phyloP scores from a whole-genome alignment of 2,888 invertebrate species.

The Dasypogon diadema region DNA sequence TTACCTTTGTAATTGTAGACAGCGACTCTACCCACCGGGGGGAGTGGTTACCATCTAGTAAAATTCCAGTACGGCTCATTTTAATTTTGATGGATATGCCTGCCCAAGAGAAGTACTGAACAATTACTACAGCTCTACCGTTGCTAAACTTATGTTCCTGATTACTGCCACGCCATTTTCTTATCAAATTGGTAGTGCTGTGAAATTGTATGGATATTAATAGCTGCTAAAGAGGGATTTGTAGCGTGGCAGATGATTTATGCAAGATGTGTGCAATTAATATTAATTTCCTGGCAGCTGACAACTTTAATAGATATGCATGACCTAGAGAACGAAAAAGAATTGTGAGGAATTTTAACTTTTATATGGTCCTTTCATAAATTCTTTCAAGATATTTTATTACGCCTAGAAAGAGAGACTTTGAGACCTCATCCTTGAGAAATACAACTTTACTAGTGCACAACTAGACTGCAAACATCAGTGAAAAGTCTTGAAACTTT shows the following conservation, averaged over 20 bases:
- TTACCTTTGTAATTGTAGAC: conserved; percentile 19
- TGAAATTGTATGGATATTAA: conserved; percentile 18
- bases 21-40: background rate
- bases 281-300: background rate
- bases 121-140: background rate
- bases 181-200: conserved; percentile 7
- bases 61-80: conserved; percentile 7
- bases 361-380: no score
- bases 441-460: no score
- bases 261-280: background rate
- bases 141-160: conserved; percentile 37
- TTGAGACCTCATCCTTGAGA: no score
- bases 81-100: conserved; percentile 44
- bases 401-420: no score
- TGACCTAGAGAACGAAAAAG: background rate
- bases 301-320: background rate
- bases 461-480: no score
- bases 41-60: conserved; percentile 24
- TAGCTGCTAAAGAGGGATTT: background rate
- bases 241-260: background rate
- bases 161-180: conserved; percentile 35
- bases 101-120: background rate
- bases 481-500: no score
- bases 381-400: no score
- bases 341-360: no score